Conservation (phyloP, 2,888 invertebrate genomes). For the Mythimna albipuncta region DNA sequence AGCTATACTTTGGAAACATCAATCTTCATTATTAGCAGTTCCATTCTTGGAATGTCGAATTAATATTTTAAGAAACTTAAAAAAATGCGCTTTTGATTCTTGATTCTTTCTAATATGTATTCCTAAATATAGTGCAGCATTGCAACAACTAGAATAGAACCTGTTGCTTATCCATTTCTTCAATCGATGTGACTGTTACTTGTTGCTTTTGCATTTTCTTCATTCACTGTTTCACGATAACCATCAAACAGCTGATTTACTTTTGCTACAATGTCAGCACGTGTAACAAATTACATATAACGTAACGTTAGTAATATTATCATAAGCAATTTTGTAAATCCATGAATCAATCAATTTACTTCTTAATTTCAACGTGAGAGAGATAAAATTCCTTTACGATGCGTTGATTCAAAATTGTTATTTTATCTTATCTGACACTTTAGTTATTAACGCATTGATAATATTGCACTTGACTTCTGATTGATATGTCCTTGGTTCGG, state of each 20-base stretch:
- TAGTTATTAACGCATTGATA: conserved; percentile 62
- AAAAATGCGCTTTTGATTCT: not conserved
- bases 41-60: conserved; percentile 19
- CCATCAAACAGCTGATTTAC: not conserved
- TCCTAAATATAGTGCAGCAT: not conserved
- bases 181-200: conserved; percentile 26
- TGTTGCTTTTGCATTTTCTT: conserved; percentile 41
- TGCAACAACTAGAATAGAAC: conserved; percentile 14
- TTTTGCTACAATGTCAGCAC: conserved; percentile 8
- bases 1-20: conserved; percentile 43
- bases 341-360: conserved; percentile 24
- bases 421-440: conserved; percentile 64
- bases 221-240: conserved; percentile 15
- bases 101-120: not conserved
- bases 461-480: conserved; percentile 67
- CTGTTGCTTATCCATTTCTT: conserved; percentile 44
- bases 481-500: conserved; percentile 46
- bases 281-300: not conserved
- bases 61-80: not conserved
- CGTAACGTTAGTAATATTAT: conserved; percentile 15
- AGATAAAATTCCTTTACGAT: conserved; percentile 57
- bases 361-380: conserved; percentile 3
- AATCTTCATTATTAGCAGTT: conserved; percentile 48
- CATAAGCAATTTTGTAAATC: conserved; percentile 4
- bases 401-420: conserved; percentile 35